These are phyloP conservation scores for Gymnogyps californianus DNA, from an alignment of 2,113 vertebrate genomes.

Conservation along the genomic window DNA sequence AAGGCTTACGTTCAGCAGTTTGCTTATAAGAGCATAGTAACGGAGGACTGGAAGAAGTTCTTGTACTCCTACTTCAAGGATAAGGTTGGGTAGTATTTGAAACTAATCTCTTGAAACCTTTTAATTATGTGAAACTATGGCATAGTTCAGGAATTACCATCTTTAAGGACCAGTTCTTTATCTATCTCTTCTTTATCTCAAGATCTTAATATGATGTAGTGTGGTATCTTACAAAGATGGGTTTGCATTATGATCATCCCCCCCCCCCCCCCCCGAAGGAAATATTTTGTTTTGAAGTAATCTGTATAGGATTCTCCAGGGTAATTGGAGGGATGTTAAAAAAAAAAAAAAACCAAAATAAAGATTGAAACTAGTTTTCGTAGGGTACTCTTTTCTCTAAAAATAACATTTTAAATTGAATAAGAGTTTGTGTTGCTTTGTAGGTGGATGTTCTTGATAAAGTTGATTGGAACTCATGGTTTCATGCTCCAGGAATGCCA, in stretches of 20 bases:
- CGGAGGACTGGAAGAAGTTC: constrained; percentile 91
- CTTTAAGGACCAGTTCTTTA: not conserved
- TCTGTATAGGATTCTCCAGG: not conserved
- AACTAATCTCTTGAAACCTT: not conserved
- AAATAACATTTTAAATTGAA: not conserved
- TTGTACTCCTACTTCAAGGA: constrained; percentile 93
- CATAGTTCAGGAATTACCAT: not conserved
- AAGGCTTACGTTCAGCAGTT: constrained; percentile 92
- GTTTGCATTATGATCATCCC: not conserved
- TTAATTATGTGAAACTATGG: not conserved
- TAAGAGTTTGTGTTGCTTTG: not conserved
- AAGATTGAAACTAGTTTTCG: not conserved
- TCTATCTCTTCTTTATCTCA: not conserved
- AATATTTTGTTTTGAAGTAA: not conserved
- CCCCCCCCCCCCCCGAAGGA: too few relatives aligned
- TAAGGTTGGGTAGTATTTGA: constrained; percentile 77
- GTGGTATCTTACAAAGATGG: not conserved
- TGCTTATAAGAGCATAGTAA: constrained; percentile 87
- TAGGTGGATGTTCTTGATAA: constrained; percentile 89
- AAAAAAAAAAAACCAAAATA: not conserved
- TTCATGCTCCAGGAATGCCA: constrained; percentile 91
- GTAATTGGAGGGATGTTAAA: not conserved
- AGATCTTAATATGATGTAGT: not conserved
- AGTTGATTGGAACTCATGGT: constrained; percentile 94
- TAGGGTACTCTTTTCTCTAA: not conserved